These are phyloP conservation scores for Ranitomeya imitator DNA, from an alignment of 2,113 vertebrate species.

Conservation along the genomic window DNA sequence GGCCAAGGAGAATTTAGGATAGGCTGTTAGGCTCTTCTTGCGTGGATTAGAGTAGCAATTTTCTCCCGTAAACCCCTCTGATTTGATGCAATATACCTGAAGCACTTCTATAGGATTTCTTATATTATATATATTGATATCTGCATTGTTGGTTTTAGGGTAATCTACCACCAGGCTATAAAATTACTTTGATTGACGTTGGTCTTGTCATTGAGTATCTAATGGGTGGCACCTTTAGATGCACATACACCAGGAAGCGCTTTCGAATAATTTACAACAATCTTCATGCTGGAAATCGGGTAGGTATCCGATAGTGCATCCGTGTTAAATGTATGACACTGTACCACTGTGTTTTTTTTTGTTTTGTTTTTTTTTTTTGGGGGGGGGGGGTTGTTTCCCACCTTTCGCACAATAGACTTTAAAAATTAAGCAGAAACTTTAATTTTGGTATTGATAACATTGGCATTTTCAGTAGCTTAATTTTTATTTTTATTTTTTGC, in stretches of 20 bases:
- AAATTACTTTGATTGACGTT: conserved; percentile 95
- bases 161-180: conserved; percentile 96
- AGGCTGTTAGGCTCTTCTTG: not conserved
- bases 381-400: too few relatives aligned
- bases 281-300: conserved; percentile 90
- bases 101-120: not conserved
- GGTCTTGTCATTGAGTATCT: conserved; percentile 95
- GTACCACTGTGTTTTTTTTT: not conserved
- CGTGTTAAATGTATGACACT: not conserved
- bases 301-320: conserved; percentile 64
- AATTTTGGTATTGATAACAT: not conserved
- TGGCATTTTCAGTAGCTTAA: too few relatives aligned
- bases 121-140: not conserved
- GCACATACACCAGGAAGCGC: conserved; percentile 95
- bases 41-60: not conserved
- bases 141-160: conserved; percentile 74
- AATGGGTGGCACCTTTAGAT: conserved; percentile 97
- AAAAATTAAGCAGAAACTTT: not conserved
- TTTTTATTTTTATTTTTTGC: too few relatives aligned
- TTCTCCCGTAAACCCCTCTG: too few relatives aligned
- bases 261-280: conserved; percentile 97
- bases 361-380: too few relatives aligned
- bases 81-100: not conserved
- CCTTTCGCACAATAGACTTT: too few relatives aligned
- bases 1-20: too few relatives aligned